Evolutionary conservation across 2,113 vertebrate genomes (phyloP).

Genomic region (Ageneiosus marmoratus): DNA sequence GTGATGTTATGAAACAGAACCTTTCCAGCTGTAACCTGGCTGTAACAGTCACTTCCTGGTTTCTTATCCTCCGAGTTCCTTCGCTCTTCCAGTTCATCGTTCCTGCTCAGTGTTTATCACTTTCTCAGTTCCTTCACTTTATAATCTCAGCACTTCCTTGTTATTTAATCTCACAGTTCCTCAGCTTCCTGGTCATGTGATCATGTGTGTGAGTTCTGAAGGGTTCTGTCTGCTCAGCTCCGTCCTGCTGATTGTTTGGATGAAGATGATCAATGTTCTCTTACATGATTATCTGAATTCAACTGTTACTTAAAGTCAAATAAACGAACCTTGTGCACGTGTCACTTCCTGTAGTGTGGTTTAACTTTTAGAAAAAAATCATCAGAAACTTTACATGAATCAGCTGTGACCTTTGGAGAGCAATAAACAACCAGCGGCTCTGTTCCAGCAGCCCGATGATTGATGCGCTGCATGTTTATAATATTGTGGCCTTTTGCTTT

Average conservation of each 20-base stretch:
- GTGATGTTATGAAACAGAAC: not conserved
- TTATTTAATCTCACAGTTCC: not conserved
- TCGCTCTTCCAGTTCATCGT: not conserved
- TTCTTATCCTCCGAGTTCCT: not conserved
- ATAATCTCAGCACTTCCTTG: not conserved
- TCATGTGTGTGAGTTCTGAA: not conserved
- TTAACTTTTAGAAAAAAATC: slow-evolving; percentile 19
- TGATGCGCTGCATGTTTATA: slow-evolving; percentile 24
- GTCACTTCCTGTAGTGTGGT: not conserved
- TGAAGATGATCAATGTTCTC: not conserved
- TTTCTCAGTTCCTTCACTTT: not conserved
- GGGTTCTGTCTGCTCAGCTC: not conserved
- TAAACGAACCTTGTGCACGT: not conserved
- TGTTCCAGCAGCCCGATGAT: slow-evolving; percentile 33
- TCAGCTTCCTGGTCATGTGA: not conserved
- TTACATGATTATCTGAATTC: not conserved
- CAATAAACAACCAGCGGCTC: slow-evolving; percentile 43
- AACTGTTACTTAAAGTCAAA: not conserved
- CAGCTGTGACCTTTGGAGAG: slow-evolving; percentile 48
- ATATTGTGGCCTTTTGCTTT: slow-evolving; percentile 42
- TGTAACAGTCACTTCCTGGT: not conserved
- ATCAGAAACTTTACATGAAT: slow-evolving; percentile 43
- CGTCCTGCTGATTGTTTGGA: not conserved
- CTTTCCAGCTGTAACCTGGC: not conserved
- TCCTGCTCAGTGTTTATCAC: not conserved